Evolutionary conservation across 1,140 invertebrate species (phyloP).

Genomic region (Dufourea novaeangliae): DNA sequence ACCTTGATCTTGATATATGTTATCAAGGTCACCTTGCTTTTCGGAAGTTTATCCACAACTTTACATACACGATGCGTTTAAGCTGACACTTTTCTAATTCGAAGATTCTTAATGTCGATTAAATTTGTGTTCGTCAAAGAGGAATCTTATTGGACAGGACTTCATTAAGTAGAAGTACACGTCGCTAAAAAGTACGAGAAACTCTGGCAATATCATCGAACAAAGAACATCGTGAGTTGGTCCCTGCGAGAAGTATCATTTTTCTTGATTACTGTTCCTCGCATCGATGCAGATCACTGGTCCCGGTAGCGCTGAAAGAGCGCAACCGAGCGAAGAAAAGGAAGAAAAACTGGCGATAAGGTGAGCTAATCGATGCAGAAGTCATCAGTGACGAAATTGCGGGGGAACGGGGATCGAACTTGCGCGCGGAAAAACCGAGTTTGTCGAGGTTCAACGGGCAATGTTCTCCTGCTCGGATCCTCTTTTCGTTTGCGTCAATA

Average conservation of each 20-base stretch:
- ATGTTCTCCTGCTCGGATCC: background rate
- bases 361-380: background rate
- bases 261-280: background rate
- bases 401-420: background rate
- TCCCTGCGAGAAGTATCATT: background rate
- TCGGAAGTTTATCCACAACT: no score
- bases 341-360: background rate
- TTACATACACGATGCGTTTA: no score
- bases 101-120: no score
- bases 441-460: background rate
- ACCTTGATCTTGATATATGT: no score
- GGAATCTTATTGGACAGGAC: no score
- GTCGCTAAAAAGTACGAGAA: background rate
- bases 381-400: background rate
- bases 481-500: constrained; percentile 25
- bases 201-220: background rate
- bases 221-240: background rate
- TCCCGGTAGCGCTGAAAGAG: background rate
- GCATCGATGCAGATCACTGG: background rate
- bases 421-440: background rate
- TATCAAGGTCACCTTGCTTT: no score
- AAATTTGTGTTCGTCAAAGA: no score
- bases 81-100: no score
- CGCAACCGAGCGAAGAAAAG: no score
- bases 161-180: no score